Base-by-base conservation (phyloP, 2,888 invertebrate species). In the Cloeon dipterum region DNA sequence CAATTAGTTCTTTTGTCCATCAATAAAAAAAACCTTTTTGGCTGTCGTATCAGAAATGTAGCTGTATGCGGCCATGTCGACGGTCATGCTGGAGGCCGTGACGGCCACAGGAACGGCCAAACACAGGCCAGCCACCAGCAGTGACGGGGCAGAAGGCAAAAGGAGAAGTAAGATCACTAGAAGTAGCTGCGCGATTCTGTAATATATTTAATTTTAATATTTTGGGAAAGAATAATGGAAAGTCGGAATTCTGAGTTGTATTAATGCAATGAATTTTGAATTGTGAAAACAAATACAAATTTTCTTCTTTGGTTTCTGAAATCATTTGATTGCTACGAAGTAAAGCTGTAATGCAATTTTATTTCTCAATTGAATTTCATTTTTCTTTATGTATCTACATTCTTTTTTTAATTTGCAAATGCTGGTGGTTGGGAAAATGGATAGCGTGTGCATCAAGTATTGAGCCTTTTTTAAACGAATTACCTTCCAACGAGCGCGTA, bases 401-500 rank as follows among this genome's bases (percentile, higher is more conserved):
- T 5, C 5, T 21, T 8, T 21, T 5, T 10, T 21, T 10, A 21
- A 21, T 10, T 21, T 5, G 21, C 21, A 21, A 21, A 21, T 8
- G 10, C 10, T 10, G 21, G 10, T 10, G 21, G 21, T 21, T 8
- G 21, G 5, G 21, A 5, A 21, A 21, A 8, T 10, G 21, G 21
- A 21, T 10, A 8, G 10, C 21, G 21, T 21, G 21, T 8, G 5
- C 5, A 21, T 5, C 8, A 10, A 8, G 21, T 8, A 21, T 21
- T 5, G 21, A 21, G 10, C 5, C 5, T 8, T 21, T n/a, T n/a
- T n/a, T n/a, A n/a, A n/a, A n/a, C n/a, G n/a, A n/a, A n/a, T 26
- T 23, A 37, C 11, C 38, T 44, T 11, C 50, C 50, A 20, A 48
- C 43, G 3, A 47, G 47, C 39, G 83, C 83, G 39, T 83, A 54